phyloP scores from a whole-genome alignment of 2,797 vertebrate species.

The Cryptoprocta ferox region DNA sequence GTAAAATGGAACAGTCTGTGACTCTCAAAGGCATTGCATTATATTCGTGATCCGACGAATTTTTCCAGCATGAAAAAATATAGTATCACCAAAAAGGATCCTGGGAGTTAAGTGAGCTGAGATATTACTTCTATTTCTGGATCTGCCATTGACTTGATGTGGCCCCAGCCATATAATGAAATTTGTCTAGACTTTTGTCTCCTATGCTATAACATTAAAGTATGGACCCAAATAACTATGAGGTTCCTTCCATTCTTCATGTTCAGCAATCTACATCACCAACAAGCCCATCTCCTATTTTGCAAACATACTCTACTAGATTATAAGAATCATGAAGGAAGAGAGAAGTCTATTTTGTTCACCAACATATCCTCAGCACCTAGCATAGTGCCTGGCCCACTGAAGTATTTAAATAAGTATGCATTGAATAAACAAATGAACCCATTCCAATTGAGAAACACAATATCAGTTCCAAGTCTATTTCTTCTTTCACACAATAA shows the following conservation, averaged over 20 bases:
- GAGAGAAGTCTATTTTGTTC: background rate
- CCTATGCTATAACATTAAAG: background rate
- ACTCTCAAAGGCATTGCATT: background rate
- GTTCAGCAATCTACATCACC: background rate
- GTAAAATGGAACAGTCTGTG: background rate
- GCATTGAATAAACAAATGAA: background rate
- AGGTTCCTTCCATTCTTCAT: background rate
- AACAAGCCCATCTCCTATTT: conserved; percentile 16
- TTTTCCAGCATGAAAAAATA: background rate
- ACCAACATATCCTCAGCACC: background rate
- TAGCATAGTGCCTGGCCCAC: background rate
- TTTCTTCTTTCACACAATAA: conserved; percentile 19
- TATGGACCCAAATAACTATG: background rate
- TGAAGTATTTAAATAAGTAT: background rate
- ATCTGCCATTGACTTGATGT: conserved; percentile 58
- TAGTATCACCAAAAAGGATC: background rate
- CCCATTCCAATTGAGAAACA: background rate
- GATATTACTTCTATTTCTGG: conserved; percentile 40
- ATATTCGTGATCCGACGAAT: background rate
- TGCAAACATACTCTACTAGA: background rate
- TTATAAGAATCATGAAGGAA: background rate
- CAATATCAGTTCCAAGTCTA: background rate
- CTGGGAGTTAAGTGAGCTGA: conserved; percentile 30
- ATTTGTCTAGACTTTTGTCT: conserved; percentile 43
- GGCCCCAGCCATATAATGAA: background rate